Evolutionary conservation across 1,140 invertebrate species (phyloP), one percentile per base, ranked within the genome.

Genomic region (Centruroides sculpturatus): DNA sequence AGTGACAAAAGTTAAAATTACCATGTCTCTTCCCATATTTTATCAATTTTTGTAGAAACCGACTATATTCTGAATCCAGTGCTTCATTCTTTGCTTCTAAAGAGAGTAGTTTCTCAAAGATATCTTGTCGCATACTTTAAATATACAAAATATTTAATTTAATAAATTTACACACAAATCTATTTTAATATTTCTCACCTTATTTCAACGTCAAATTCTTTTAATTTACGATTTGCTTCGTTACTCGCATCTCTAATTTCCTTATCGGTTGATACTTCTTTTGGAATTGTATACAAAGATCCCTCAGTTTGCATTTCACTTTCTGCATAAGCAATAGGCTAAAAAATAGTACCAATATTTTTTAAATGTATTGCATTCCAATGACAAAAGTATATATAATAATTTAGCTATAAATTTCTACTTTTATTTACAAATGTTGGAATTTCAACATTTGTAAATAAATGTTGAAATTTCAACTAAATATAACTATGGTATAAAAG

Each of bases 151-250:
- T 49, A 9, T 50, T 6, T 47, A n/a, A 54, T 3, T 35, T 23
- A 23, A 23, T 23, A 23, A 23, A 23, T 23, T 23, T 35, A 46
- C 23, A 41, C 8, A 55, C 12, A 4, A 3, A 36, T 36, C 6
- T 5, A 41, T 12, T 51, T 51, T 56, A 23, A 11, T 41, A 47
- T 50, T 54, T 23, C 9, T 64, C 64, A 73, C 73, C 74, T 76
- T 69, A 78, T 73, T 67, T 79, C 77, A 35, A 79, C 75, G 70
- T 77, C 74, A 73, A 78, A 77, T 53, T 77, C 76, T 6, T 76
- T 73, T 4, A 79, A 60, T 62, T 74, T 75, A 57, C 75, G 73
- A 60, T 77, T 75, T 46, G 75, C 76, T 50, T 71, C 72, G 23
- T 73, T 72, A 65, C 76, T 77, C n/a, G 75, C 75, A 67, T 78